A percentile compares a stretch with the other conserved stretches of the same genome.
Conservation (phyloP, 2,113 vertebrate species). For the Ursus arctos region DNA sequence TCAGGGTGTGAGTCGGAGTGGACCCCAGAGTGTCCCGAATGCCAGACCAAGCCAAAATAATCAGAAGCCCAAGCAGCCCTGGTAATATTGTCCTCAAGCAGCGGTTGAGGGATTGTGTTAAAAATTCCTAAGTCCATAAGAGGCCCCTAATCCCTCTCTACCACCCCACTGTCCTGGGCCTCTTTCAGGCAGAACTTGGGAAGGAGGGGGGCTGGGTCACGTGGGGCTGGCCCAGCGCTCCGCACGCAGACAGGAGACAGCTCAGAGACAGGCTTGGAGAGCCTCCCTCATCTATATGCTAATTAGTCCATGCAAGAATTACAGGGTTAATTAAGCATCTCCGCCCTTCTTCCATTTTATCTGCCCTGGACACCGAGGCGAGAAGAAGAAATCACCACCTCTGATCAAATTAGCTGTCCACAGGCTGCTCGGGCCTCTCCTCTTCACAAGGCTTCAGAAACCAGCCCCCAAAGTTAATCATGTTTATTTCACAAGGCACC, state of each 20-base stretch:
- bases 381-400: slow-evolving; percentile 69
- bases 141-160: fast-evolving
- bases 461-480: slow-evolving; percentile 55
- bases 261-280: slow-evolving; percentile 60
- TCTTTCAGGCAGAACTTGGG: neutral
- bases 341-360: slow-evolving; percentile 80
- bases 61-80: neutral
- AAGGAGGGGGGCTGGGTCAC: no score
- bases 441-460: neutral
- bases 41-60: neutral
- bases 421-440: neutral
- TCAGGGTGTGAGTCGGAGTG: fast-evolving
- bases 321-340: slow-evolving; percentile 86
- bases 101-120: neutral
- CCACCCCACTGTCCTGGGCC: fast-evolving
- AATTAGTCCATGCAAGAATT: slow-evolving; percentile 85
- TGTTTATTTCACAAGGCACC: slow-evolving; percentile 65
- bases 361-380: slow-evolving; percentile 76
- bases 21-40: fast-evolving
- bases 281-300: slow-evolving; percentile 84
- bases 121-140: neutral
- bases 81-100: neutral
- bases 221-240: neutral
- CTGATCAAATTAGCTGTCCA: slow-evolving; percentile 81
- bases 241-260: neutral